These are phyloP conservation scores for Dicerorhinus sumatrensis DNA, from an alignment of 2,113 vertebrate genomes.

Conservation along the genomic window DNA sequence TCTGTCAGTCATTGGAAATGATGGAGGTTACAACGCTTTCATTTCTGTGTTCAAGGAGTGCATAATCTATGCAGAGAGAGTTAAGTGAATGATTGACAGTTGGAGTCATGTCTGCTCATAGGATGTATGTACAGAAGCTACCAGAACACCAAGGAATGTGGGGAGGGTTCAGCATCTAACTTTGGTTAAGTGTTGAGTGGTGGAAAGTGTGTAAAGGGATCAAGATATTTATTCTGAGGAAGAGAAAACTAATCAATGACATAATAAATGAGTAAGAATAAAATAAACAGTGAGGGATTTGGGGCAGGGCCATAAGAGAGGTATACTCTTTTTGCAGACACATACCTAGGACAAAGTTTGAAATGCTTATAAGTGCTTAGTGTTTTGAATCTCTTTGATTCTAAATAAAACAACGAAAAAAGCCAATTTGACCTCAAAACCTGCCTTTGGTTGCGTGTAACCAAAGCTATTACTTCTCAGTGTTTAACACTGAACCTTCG, in stretches of 20 bases:
- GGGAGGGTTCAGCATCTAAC: no score
- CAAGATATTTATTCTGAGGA: not conserved
- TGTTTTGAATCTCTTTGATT: constrained; percentile 62
- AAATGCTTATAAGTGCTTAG: not conserved
- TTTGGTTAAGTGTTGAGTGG: not conserved
- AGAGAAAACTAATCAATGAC: not conserved
- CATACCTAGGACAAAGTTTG: not conserved
- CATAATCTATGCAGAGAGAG: not conserved
- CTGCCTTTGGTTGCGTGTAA: constrained; percentile 12
- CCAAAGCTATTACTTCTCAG: constrained; percentile 40
- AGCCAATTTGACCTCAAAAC: constrained; percentile 56
- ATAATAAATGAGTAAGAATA: not conserved
- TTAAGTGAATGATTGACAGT: no score
- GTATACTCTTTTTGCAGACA: not conserved
- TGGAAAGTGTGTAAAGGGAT: not conserved
- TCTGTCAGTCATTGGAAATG: not conserved
- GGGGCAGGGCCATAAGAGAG: not conserved
- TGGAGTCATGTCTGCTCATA: no score
- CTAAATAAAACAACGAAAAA: constrained; percentile 62
- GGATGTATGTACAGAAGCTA: not conserved
- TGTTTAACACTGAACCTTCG: constrained; percentile 57
- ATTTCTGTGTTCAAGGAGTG: not conserved
- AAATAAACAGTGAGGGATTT: not conserved
- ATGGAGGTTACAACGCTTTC: not conserved
- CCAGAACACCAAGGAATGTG: fast-evolving